These are phyloP conservation scores for Thalassophryne amazonica DNA, from an alignment of 2,797 vertebrate species.

Conservation along the genomic window DNA sequence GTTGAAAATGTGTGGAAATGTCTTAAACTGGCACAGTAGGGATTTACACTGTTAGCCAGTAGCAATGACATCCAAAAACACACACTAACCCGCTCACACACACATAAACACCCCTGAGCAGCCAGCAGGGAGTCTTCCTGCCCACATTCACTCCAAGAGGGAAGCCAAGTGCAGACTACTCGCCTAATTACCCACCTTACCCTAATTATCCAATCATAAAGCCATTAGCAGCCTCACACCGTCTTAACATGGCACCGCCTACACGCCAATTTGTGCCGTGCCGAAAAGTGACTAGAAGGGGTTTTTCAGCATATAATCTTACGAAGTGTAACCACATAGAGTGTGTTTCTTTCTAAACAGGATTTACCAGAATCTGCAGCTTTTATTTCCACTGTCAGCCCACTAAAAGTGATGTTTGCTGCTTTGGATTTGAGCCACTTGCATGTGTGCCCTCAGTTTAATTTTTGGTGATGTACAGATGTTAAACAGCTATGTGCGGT, in stretches of 20 bases:
- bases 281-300: constrained; percentile 55
- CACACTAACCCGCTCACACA: constrained; percentile 56
- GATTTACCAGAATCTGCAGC: constrained; percentile 21
- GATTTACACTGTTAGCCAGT: constrained; percentile 62
- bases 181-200: constrained; percentile 80
- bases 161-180: constrained; percentile 67
- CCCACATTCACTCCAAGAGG: constrained; percentile 59
- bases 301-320: constrained; percentile 36
- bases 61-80: constrained; percentile 67
- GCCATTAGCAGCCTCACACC: constrained; percentile 83
- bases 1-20: constrained; percentile 41
- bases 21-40: constrained; percentile 52
- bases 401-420: too few relatives aligned
- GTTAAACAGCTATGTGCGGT: too few relatives aligned
- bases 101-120: constrained; percentile 67
- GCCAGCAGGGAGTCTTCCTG: constrained; percentile 78
- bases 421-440: too few relatives aligned
- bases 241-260: constrained; percentile 79
- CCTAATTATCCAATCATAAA: constrained; percentile 85
- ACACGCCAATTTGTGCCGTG: constrained; percentile 64
- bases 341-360: constrained; percentile 33
- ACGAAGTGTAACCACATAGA: constrained; percentile 12
- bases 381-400: background rate
- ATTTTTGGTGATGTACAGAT: too few relatives aligned
- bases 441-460: too few relatives aligned